Evolutionary conservation across 2,797 vertebrate genomes (phyloP), one percentile per base, ranked within the genome.

Genomic region (Pteropus rufus): DNA sequence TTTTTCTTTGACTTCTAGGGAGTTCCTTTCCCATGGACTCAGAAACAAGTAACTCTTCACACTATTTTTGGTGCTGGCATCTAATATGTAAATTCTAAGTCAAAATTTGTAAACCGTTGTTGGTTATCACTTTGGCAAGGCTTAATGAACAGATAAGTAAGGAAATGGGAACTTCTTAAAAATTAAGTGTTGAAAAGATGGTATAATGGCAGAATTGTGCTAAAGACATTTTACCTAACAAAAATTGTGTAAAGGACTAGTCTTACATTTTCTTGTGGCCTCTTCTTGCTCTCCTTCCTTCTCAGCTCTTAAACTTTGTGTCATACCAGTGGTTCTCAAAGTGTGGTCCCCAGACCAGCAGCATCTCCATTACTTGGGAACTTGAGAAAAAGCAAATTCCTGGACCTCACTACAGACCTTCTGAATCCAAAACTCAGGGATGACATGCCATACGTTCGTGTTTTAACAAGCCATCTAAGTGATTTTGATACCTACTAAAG

Each of bases 41-140:
- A 91, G 56, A 36, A 88, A 69, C 39, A 96, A 72, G 26, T 54
- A 83, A 16, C 24, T 62, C 4, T 15, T 95, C 10, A 73, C 7
- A 41, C 3, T 12, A n/a, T 79, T 91, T 72, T 44, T 86, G 15
- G 15, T 86, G 79, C 36, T 77, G 82, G 67, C 76, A 93, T 82
- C 73, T 77, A 91, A 77, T 64, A 73, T 72, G 70, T 67, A 88
- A 93, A 94, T 82, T 84, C 7, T 70, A 76, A 94, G 82, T 86
- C 77, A 81, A 69, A 94, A 31, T 77, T 91, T 80, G 11, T 31
- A 92, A 85, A 89, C 29, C 19, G 4, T 65, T 54, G 19, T 69
- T 41, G 80, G 26, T 21, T 69, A 72, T 64, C 14, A 26, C 7
- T 77, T 88, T 41, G 76, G 31, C 36, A 80, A 70, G 46, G 26